phyloP scores from a whole-genome alignment of 2,888 invertebrate genomes.

The Melipona bicolor region DNA sequence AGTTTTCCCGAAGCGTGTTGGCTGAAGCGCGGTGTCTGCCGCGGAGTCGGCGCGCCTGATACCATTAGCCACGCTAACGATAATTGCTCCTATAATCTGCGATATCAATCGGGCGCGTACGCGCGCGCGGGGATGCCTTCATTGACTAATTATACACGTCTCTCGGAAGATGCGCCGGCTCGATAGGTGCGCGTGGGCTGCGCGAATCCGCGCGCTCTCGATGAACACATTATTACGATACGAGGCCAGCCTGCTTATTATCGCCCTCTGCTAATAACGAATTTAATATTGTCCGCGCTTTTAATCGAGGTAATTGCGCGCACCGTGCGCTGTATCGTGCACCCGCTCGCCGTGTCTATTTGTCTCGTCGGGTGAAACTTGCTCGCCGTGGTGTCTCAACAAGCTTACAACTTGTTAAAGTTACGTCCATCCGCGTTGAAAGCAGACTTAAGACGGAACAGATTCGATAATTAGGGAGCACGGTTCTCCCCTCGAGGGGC shows the following conservation, averaged over 20 bases:
- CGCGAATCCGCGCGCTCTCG: constrained; percentile 50
- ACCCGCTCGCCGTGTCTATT: not conserved
- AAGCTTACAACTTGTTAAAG: not conserved
- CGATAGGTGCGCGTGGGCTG: constrained; percentile 67
- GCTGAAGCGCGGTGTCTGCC: constrained; percentile 56
- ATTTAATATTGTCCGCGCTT: constrained; percentile 6
- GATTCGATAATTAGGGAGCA: not conserved
- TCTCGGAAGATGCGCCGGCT: constrained; percentile 75
- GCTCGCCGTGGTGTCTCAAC: not conserved
- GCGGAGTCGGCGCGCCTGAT: constrained; percentile 69
- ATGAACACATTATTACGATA: constrained; percentile 54
- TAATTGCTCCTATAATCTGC: constrained; percentile 80
- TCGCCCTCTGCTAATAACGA: constrained; percentile 14
- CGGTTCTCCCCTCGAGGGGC: not conserved
- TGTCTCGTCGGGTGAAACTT: not conserved
- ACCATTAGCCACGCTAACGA: constrained; percentile 78
- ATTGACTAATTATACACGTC: constrained; percentile 80
- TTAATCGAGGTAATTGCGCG: constrained; percentile 11
- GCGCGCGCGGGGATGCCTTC: constrained; percentile 72
- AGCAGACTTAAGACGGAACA: not conserved
- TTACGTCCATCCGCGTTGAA: not conserved
- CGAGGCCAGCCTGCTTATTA: constrained; percentile 8
- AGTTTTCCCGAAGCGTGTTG: constrained; percentile 44
- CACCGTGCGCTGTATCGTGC: not conserved
- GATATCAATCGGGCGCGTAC: constrained; percentile 79